These are phyloP conservation scores for Aricia agestis DNA, from an alignment of 1,140 invertebrate genomes.

Conservation along the genomic window DNA sequence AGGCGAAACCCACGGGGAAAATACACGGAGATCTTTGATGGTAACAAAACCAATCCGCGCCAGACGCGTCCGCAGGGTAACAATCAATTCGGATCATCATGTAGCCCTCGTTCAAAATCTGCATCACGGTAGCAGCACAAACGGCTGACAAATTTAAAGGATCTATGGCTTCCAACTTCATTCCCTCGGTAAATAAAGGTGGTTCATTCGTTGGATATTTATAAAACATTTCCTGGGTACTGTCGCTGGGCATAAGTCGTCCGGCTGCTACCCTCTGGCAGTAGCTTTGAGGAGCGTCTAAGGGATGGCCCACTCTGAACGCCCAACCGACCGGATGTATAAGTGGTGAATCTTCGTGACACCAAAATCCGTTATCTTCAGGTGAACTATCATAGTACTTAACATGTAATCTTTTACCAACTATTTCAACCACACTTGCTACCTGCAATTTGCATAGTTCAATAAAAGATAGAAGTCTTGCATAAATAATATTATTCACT, in stretches of 20 bases:
- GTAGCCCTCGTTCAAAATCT: conserved; percentile 93
- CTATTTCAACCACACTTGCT: conserved; percentile 91
- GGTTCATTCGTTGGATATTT: conserved; percentile 58
- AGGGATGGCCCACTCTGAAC: conserved; percentile 87
- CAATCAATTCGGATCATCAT: conserved; percentile 97
- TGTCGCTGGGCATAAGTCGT: conserved; percentile 82
- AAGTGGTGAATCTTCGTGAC: conserved; percentile 94
- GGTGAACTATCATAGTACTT: conserved; percentile 90
- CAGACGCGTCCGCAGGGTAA: conserved; percentile 88
- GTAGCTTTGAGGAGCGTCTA: conserved; percentile 89
- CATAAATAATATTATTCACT: no score
- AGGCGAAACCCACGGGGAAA: conserved; percentile 96
- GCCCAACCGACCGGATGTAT: conserved; percentile 98
- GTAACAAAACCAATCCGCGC: conserved; percentile 98
- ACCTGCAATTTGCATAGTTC: conserved; percentile 48
- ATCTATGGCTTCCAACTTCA: conserved; percentile 98
- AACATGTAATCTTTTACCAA: conserved; percentile 93
- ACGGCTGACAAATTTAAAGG: conserved; percentile 95
- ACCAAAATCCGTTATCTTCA: conserved; percentile 94
- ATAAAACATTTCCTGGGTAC: conserved; percentile 78
- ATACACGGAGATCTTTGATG: conserved; percentile 95
- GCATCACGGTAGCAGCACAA: conserved; percentile 96
- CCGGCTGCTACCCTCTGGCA: conserved; percentile 79
- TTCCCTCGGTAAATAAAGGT: conserved; percentile 86
- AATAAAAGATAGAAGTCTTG: no score